Base-by-base conservation (phyloP, 2,113 vertebrate genomes). In the Dromaius novaehollandiae region DNA sequence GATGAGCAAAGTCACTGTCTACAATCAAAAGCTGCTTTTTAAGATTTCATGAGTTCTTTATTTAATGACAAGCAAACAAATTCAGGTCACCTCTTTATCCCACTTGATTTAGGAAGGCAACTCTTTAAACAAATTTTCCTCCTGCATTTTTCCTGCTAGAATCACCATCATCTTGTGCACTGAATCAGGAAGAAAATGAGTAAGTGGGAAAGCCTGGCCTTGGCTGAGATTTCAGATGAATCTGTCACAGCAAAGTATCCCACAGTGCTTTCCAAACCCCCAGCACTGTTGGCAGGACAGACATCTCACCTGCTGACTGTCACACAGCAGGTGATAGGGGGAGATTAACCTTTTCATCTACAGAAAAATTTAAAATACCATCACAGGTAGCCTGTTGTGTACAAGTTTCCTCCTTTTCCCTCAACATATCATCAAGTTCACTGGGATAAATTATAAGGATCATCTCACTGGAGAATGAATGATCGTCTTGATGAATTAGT, bases 11-110 rank as follows among this genome's bases (percentile, higher is more conserved):
- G 40, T 94, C 89, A 89, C 38, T 85, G 81, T 96, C 95, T 95
- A 94, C 77, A 92, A 56, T 93, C 81, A 91, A 90, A 95, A 95
- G 12, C 51, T 78, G 32, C 36, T 92, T 78, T 91, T 96, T 90
- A 95, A 94, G 82, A 64, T 94, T 97, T 93, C 44, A 93, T 87
- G 84, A 95, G 38, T 84, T 90, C 74, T 93, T 95, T 94, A 55
- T 86, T 74, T 94, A 65, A 86, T 91, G 78, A 65, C 44, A 89
- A 92, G 70, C 70, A 95, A 95, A 93, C 63, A 96, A 97, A 97
- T 96, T 93, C 95, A 95, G 95, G 88, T 95, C 92, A 84, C 60
- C 55, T 75, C 64, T 90, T 96, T 90, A 95, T 93, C 51, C 11
- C 0, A 1, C 66, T 77, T 95, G 73, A 90, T 93, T 93, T 91